phyloP scores from a whole-genome alignment of 2,888 invertebrate genomes.

The Ariolimax columbianus region DNA sequence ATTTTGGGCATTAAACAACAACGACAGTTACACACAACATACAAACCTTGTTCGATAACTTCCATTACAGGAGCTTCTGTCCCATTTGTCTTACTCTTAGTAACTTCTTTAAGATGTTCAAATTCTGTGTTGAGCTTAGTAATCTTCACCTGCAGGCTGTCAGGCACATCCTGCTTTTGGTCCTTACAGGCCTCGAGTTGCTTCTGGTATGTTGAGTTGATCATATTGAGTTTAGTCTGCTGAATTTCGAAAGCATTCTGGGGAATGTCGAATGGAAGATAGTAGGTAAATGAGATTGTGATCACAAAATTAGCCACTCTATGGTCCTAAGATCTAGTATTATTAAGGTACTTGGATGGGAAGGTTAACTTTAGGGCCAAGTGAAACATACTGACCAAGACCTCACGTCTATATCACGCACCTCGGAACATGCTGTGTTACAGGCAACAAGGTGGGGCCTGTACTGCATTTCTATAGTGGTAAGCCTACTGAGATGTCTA shows the following conservation, averaged over 20 bases:
- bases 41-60: conserved; percentile 67
- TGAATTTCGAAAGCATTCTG: conserved; percentile 68
- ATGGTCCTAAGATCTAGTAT: no score
- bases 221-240: conserved; percentile 66
- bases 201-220: conserved; percentile 65
- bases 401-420: no score
- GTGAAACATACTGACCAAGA: no score
- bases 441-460: no score
- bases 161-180: conserved; percentile 64
- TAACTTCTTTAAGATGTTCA: conserved; percentile 66
- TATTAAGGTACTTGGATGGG: no score
- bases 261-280: conserved; percentile 33
- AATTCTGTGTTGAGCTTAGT: conserved; percentile 73
- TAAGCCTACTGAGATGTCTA: no score
- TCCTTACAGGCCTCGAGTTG: conserved; percentile 63
- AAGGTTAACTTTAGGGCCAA: no score
- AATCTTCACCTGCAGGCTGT: conserved; percentile 67
- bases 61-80: conserved; percentile 61
- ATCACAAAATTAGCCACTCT: no score
- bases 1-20: no score
- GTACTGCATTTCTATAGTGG: no score
- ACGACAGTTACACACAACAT: not conserved
- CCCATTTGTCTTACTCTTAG: conserved; percentile 59
- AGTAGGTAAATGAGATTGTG: not conserved
- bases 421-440: no score